Base-by-base conservation (phyloP, 2,113 vertebrate species). In the Silurus asotus region DNA sequence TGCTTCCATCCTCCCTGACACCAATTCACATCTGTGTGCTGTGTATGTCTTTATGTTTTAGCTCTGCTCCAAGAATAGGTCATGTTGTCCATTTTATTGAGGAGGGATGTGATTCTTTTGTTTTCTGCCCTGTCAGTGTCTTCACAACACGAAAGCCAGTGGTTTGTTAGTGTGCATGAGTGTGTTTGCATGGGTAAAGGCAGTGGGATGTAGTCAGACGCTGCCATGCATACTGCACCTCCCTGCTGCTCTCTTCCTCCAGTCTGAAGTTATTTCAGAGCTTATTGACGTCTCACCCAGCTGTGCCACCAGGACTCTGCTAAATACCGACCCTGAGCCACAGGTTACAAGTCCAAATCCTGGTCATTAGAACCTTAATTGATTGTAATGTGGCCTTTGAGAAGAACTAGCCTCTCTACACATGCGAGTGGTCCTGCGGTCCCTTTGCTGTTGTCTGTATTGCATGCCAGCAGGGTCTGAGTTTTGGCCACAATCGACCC, bases 291-390 rank as follows among this genome's bases (percentile, higher is more conserved):
- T 91, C 91, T 93, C 87, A 89, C 90, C 92, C 90, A 90, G 93
- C 45, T 89, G 91, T 90, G 92, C 77, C 89, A 88, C 80, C 88
- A 93, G 89, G 94, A 93, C 89, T 89, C 93, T 94, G 94, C 93
- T 94, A 88, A 85, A 91, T 88, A 86, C 90, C 93, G 91, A 93
- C 93, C 94, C 92, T 9, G 88, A 93, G 92, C 92, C 93, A 91
- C 92, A 93, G 90, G 87, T 92, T 88, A 94, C 94, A 93, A 93
- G 90, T 93, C 94, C 92, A 82, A 93, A 92, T 92, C 91, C 91
- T 90, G 92, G 93, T 94, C 94, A 94, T 95, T 93, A 95, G 92
- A 15, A 77, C 91, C 94, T 67, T 96, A 96, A 96, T 92, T 94
- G 94, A 94, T 92, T 70, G 72, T 94, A 93, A 96, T 93, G 91